Evolutionary conservation across 2,888 invertebrate genomes (phyloP).

Genomic region (Cerastis leucographa): DNA sequence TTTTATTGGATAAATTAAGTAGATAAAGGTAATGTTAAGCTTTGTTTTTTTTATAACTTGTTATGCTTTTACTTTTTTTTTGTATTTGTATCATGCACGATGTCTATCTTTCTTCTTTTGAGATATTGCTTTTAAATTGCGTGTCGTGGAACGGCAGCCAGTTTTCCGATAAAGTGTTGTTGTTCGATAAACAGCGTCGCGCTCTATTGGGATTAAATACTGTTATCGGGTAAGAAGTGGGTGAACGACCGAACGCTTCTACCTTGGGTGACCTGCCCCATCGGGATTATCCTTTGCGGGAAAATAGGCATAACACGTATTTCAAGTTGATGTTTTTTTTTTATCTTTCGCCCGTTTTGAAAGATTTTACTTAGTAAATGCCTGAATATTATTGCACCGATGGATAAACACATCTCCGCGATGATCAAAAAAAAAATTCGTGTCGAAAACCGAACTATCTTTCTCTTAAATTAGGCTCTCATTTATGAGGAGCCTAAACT

Average conservation of each 20-base stretch:
- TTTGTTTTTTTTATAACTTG: neutral
- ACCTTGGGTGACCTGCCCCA: neutral
- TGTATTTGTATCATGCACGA: neutral
- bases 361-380: neutral
- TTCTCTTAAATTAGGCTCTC: neutral
- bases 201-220: conserved; percentile 16
- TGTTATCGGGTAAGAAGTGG: conserved; percentile 5
- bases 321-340: neutral
- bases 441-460: neutral
- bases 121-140: conserved; percentile 1
- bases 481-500: neutral
- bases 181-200: conserved; percentile 1
- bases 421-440: neutral
- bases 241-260: conserved; percentile 8
- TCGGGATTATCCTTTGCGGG: neutral
- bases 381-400: neutral
- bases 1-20: neutral
- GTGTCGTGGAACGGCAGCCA: neutral
- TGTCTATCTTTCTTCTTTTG: neutral
- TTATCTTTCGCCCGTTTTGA: neutral
- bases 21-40: neutral
- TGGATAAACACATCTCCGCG: neutral
- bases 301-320: neutral
- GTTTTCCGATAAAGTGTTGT: conserved; percentile 3
- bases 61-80: neutral